A percentile compares a stretch with the other conserved stretches of the same genome.
Evolutionary conservation across 2,888 invertebrate species (phyloP).

Genomic region (Omphaloscelis lunosa): DNA sequence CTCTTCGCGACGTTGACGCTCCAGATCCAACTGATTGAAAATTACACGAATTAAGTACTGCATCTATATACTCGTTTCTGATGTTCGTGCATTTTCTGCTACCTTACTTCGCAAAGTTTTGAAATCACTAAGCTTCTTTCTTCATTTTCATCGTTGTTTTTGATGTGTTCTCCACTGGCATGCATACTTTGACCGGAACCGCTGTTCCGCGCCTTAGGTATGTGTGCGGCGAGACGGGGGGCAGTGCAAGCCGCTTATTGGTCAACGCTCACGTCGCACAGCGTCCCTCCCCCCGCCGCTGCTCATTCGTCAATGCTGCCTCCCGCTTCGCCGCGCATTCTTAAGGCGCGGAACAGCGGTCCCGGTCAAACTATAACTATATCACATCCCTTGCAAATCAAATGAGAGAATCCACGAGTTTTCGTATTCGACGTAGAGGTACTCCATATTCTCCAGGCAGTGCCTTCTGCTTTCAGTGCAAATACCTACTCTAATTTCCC

Average conservation of each 20-base stretch:
- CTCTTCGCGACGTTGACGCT: constrained; percentile 94
- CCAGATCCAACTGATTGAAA: constrained; percentile 91
- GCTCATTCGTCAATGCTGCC: no score
- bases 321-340: no score
- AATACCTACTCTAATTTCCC: background rate
- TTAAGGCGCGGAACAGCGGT: no score
- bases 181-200: background rate
- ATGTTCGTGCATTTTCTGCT: background rate
- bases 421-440: background rate
- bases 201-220: no score
- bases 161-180: background rate
- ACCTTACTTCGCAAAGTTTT: background rate
- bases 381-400: background rate
- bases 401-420: background rate
- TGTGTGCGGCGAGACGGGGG: no score
- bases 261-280: no score
- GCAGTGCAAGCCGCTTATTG: no score
- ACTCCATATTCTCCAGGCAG: no score
- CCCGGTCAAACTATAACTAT: background rate
- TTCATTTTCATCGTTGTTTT: background rate
- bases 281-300: no score
- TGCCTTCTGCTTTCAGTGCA: background rate
- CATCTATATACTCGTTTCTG: background rate
- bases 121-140: no score
- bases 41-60: background rate